A percentile compares a stretch with the other conserved stretches of the same genome.
Evolutionary conservation across 2,113 vertebrate species (phyloP).

Genomic region (Ophiodon elongatus): DNA sequence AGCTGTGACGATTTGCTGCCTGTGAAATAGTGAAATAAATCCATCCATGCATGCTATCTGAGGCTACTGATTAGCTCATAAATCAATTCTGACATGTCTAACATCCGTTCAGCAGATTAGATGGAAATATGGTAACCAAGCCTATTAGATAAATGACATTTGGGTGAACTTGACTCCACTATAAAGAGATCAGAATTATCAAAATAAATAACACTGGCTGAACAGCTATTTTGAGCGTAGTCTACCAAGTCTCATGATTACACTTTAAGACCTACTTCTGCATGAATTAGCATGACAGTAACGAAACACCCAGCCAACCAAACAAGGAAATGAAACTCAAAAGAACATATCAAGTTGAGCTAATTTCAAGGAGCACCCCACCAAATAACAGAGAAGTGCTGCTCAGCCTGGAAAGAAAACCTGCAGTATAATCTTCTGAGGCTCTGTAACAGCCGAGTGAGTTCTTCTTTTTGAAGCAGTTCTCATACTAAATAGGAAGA

Average conservation of each 20-base stretch:
- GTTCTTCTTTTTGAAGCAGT: background rate
- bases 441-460: background rate
- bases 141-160: background rate
- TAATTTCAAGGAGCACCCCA: too few relatives aligned
- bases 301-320: too few relatives aligned
- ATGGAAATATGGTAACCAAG: background rate
- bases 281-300: too few relatives aligned
- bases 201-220: background rate
- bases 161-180: background rate
- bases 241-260: background rate
- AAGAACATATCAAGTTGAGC: too few relatives aligned
- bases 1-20: background rate
- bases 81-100: constrained; percentile 1
- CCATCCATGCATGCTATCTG: too few relatives aligned
- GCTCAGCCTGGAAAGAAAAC: too few relatives aligned
- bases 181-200: background rate
- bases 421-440: background rate
- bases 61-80: background rate
- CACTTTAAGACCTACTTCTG: background rate
- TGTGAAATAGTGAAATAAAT: background rate
- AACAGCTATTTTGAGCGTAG: too few relatives aligned
- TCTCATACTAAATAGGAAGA: background rate
- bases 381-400: too few relatives aligned
- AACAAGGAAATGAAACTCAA: too few relatives aligned
- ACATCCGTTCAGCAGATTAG: too few relatives aligned